Evolutionary conservation across 2,797 vertebrate genomes (phyloP), one percentile per base, ranked within the genome.

Genomic region (Danio aesculapii): DNA sequence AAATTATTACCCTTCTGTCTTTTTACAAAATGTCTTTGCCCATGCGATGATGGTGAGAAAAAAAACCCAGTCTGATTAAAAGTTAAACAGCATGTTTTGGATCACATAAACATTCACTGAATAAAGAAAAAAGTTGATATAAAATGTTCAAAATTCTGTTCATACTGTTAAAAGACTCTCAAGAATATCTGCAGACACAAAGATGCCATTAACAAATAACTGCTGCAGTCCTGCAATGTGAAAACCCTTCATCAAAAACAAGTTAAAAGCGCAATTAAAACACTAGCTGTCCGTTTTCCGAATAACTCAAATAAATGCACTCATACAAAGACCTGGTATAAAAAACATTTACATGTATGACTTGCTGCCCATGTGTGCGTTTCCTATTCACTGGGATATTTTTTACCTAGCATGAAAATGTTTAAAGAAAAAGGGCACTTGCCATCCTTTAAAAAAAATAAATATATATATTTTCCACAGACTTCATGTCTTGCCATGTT

Each of bases 321-420:
- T 55, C 3, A 8, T 13, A 63, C 13, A 58, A 50, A 61, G 44
- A 59, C 44, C 44, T 69, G 7, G n/a, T 49, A 55, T 78, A 69
- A 68, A 68, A 63, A 63, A 21, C 57, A 63, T 43, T 46, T 52
- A 21, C 57, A 63, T 43, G 30, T 52, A 71, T 63, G 77, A 55
- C 68, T 72, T 71, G 77, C 58, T 44, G 59, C 68, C 58, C 41
- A 63, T 72, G 41, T 71, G 46, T 64, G 41, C 49, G 64, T 50
- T 74, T 16, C 16, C 17, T 79, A 43, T 52, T 52, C 21, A 62
- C 46, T 14, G 58, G 30, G 46, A n/a, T n/a, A n/a, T 43, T 16
- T 63, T 11, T 44, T 53, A 30, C 30, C 30, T 17, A 63, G 68
- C 68, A 63, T 79, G 30, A 50, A 59, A 50, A 61, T 61, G 5